These are phyloP conservation scores for Suncus etruscus DNA, from an alignment of 2,113 vertebrate species.

Conservation along the genomic window DNA sequence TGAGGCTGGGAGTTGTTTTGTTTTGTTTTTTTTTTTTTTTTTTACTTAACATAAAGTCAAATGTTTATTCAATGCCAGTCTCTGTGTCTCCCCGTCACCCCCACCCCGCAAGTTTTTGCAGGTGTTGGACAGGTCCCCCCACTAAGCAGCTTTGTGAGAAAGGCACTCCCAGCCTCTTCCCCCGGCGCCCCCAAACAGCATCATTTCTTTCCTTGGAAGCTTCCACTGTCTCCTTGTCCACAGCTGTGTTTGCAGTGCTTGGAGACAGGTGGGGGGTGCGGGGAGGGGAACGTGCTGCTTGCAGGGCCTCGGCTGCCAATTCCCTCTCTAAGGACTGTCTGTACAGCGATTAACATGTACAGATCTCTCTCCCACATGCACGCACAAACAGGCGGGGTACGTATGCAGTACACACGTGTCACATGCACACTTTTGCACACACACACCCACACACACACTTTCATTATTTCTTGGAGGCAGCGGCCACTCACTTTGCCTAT, in stretches of 20 bases:
- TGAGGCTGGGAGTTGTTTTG: conserved; percentile 35
- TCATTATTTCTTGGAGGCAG: neutral
- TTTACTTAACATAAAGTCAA: neutral
- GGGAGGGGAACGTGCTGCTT: neutral
- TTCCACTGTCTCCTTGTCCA: conserved; percentile 59
- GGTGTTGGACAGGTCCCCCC: conserved; percentile 52
- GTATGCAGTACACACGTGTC: neutral
- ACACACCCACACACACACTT: neutral
- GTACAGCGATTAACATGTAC: conserved; percentile 35
- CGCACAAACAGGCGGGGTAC: neutral
- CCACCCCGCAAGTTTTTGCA: neutral
- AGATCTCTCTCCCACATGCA: neutral
- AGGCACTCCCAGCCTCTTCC: neutral
- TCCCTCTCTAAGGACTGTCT: conserved; percentile 71
- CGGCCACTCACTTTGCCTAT: neutral
- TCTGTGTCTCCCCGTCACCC: too few relatives aligned
- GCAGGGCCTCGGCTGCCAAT: conserved; percentile 52
- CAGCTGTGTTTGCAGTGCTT: conserved; percentile 78
- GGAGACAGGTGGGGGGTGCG: conserved; percentile 76
- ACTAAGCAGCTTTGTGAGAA: neutral
- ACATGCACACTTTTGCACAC: neutral
- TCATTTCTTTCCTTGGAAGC: conserved; percentile 82
- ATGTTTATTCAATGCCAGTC: too few relatives aligned
- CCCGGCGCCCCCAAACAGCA: neutral
- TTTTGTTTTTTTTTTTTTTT: too few relatives aligned